Percentiles rank a stretch among this genome's conserved stretches.
These are phyloP conservation scores for Mormyrus iriodes DNA, from an alignment of 2,113 vertebrate species.

Conservation along the genomic window DNA sequence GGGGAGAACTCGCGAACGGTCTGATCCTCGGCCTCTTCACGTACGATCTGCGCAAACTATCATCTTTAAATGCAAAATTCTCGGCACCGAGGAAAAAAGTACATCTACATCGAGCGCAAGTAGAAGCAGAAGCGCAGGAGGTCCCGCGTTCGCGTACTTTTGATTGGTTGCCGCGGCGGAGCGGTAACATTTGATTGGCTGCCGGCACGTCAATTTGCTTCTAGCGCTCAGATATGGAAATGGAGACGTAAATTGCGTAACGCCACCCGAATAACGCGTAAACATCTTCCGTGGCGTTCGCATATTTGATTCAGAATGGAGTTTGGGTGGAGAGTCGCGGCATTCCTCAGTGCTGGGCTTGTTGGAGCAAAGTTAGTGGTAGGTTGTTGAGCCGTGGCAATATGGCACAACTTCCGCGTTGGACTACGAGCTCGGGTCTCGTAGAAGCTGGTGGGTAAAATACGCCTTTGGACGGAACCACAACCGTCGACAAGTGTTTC, in stretches of 20 bases:
- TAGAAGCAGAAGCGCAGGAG: neutral
- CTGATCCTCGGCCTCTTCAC: conserved; percentile 5
- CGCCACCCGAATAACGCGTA: conserved; percentile 56
- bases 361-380: conserved; percentile 53
- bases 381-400: conserved; percentile 33
- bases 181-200: conserved; percentile 45
- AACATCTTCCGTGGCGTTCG: conserved; percentile 53
- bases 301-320: conserved; percentile 25
- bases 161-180: conserved; percentile 44
- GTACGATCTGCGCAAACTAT: neutral
- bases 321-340: conserved; percentile 17
- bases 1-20: neutral
- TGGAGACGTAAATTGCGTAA: conserved; percentile 49
- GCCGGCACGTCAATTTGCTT: conserved; percentile 19
- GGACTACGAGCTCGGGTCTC: neutral
- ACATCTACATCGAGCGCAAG: conserved; percentile 39
- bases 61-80: neutral
- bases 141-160: conserved; percentile 47
- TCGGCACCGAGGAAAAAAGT: conserved; percentile 22
- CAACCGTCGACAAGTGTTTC: neutral
- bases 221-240: conserved; percentile 40
- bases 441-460: neutral
- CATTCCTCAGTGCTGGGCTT: conserved; percentile 51
- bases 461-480: neutral
- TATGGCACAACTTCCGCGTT: neutral